Conservation (phyloP, 2,888 invertebrate species). For the Bellardia bayeri region DNA sequence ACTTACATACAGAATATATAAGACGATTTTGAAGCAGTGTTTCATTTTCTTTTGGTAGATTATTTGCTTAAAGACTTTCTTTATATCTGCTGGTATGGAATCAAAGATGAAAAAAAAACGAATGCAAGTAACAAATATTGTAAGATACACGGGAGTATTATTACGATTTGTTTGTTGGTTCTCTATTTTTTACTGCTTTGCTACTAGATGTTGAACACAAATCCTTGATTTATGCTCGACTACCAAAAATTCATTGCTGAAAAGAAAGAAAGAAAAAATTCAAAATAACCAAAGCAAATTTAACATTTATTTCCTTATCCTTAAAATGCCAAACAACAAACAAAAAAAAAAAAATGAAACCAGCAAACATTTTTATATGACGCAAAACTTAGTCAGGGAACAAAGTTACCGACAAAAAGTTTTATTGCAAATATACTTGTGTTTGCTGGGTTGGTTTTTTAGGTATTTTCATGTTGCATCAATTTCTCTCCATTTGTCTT, state of each 20-base stretch:
- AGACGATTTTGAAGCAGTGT: constrained; percentile 28
- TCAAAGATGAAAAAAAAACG: background rate
- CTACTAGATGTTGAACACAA: constrained; percentile 45
- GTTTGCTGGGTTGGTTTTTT: constrained; percentile 14
- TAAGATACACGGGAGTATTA: constrained; percentile 72
- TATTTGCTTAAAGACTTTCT: constrained; percentile 50
- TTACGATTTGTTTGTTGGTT: constrained; percentile 65
- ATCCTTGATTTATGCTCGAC: constrained; percentile 72
- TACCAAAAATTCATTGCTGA: constrained; percentile 50
- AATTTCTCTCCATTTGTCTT: constrained; percentile 66
- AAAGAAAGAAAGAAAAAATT: background rate
- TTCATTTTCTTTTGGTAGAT: constrained; percentile 44
- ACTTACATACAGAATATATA: background rate
- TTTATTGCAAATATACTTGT: background rate
- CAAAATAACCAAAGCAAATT: constrained; percentile 11
- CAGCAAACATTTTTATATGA: constrained; percentile 23
- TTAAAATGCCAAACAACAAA: constrained; percentile 37
- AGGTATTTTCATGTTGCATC: constrained; percentile 21
- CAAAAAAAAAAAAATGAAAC: background rate
- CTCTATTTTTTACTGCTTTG: constrained; percentile 5
- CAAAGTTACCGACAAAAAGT: too few species aligned
- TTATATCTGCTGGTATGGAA: background rate
- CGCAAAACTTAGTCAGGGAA: too few species aligned
- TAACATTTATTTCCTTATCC: constrained; percentile 71
- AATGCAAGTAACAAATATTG: constrained; percentile 44